These are phyloP conservation scores for Alexandromys fortis DNA, from an alignment of 2,113 vertebrate species.

Conservation along the genomic window DNA sequence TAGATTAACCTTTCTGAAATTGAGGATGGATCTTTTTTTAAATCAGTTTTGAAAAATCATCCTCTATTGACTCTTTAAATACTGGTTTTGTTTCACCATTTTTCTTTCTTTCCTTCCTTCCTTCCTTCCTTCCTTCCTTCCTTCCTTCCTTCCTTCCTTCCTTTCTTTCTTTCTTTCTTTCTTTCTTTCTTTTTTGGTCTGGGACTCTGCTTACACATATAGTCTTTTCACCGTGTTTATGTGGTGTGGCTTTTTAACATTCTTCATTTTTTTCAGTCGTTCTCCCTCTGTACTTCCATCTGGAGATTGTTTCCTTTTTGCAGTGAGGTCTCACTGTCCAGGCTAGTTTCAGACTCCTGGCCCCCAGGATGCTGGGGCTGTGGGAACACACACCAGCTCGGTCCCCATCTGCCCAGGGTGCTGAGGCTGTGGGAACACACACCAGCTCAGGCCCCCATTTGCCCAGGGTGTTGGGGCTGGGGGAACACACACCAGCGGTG, in stretches of 20 bases:
- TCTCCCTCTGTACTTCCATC: background rate
- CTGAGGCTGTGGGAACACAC: background rate
- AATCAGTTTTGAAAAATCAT: background rate
- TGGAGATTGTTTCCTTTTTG: background rate
- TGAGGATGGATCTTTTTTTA: background rate
- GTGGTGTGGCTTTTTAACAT: background rate
- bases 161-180: background rate
- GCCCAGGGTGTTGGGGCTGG: background rate
- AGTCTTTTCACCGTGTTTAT: background rate
- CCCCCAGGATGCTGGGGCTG: background rate
- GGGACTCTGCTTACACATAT: background rate
- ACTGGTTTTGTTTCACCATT: background rate
- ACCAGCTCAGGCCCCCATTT: background rate
- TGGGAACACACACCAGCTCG: background rate
- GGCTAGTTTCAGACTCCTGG: background rate
- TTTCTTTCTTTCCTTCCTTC: background rate
- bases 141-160: fast-evolving
- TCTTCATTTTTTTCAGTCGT: background rate
- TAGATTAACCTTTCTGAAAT: background rate
- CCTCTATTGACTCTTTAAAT: background rate
- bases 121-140: background rate
- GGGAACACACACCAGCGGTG: background rate
- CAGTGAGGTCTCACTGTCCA: background rate
- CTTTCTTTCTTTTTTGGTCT: too few species aligned
- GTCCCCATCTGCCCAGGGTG: background rate